phyloP scores from a whole-genome alignment of 2,113 vertebrate genomes.

The Eublepharis macularius region DNA sequence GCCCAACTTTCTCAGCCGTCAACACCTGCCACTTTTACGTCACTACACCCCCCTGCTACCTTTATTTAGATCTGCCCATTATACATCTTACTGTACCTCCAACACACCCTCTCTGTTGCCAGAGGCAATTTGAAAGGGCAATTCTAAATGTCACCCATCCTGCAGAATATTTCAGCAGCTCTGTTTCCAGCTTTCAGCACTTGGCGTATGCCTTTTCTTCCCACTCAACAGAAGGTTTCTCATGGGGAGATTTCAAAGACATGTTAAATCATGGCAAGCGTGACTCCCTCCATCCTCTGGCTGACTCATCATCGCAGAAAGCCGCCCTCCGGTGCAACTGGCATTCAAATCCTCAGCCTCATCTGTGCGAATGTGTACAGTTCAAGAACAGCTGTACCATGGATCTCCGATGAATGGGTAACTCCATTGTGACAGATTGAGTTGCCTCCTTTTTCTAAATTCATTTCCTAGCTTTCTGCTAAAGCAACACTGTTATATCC shows the following conservation, averaged over 20 bases:
- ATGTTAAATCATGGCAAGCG: not conserved
- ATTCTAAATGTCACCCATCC: conserved; percentile 14
- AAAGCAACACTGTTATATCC: not conserved
- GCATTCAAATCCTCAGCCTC: not conserved
- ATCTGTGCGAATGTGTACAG: not conserved
- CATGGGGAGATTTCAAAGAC: conserved; percentile 5
- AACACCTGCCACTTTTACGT: not conserved
- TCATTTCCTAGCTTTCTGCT: not conserved
- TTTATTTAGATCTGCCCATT: not conserved
- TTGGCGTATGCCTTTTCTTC: conserved; percentile 14
- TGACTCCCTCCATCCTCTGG: not conserved
- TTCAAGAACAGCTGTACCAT: not conserved
- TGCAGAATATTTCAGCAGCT: not conserved
- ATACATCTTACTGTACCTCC: not conserved
- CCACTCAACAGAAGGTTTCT: conserved; percentile 23
- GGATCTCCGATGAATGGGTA: not conserved
- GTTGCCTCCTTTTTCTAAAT: not conserved
- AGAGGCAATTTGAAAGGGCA: conserved; percentile 19
- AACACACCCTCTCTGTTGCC: not conserved
- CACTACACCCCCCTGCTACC: not conserved
- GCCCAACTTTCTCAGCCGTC: not conserved
- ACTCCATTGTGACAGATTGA: too few species aligned
- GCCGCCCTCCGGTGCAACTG: not conserved
- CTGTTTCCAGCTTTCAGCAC: not conserved
- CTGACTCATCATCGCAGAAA: conserved; percentile 1